phyloP scores from a whole-genome alignment of 1,140 invertebrate species.

The Drosophila melanogaster region DNA sequence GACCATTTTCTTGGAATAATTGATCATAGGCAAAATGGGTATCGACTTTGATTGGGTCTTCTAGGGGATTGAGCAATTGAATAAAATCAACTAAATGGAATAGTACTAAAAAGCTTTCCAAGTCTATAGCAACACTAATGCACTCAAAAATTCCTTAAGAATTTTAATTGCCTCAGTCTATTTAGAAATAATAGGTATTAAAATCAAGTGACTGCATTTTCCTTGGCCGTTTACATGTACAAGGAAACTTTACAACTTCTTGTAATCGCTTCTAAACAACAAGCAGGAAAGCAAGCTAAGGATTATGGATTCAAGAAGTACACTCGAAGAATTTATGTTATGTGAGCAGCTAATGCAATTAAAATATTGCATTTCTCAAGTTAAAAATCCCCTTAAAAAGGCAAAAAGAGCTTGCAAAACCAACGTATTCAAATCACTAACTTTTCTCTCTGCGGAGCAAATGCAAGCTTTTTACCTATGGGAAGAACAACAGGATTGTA shows the following conservation, averaged over 20 bases:
- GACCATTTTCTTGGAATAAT: conserved; percentile 53
- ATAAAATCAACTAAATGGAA: conserved; percentile 27
- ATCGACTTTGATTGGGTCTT: conserved; percentile 16
- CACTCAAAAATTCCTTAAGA: background rate
- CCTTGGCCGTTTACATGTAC: background rate
- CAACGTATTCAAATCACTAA: background rate
- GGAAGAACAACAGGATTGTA: conserved; percentile 24
- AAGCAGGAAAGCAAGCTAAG: background rate
- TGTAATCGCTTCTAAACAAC: conserved; percentile 26
- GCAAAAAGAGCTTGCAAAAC: background rate
- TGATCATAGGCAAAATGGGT: conserved; percentile 39
- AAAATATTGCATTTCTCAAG: too few relatives aligned
- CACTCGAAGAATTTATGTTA: background rate
- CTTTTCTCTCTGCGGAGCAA: background rate
- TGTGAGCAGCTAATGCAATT: background rate
- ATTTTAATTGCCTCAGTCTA: background rate
- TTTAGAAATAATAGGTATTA: conserved; percentile 3
- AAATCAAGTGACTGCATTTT: conserved; percentile 1
- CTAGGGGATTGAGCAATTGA: conserved; percentile 2
- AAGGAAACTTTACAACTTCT: conserved; percentile 1
- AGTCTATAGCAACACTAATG: background rate
- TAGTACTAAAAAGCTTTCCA: conserved; percentile 1
- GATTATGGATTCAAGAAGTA: background rate
- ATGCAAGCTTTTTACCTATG: conserved; percentile 4
- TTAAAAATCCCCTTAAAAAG: too few relatives aligned